These are phyloP conservation scores for Potorous gilbertii DNA, from an alignment of 2,797 vertebrate genomes.

Conservation along the genomic window DNA sequence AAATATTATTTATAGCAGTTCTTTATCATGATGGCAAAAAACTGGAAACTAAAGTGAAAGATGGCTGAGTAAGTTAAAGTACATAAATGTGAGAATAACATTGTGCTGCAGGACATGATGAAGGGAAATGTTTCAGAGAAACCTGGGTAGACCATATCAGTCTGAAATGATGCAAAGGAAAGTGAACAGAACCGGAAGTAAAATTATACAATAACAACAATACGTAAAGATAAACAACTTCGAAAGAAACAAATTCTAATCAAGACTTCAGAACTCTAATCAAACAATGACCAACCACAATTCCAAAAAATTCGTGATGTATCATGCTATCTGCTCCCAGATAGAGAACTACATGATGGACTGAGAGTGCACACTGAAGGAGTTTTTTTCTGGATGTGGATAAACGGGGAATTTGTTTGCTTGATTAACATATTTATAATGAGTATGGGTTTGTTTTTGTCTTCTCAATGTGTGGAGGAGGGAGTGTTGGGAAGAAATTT, in stretches of 20 bases:
- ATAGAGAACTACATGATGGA: neutral
- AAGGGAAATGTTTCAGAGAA: neutral
- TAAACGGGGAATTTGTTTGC: neutral
- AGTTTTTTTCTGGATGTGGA: neutral
- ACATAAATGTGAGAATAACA: neutral
- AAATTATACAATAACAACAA: neutral
- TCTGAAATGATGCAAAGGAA: neutral
- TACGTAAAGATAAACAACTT: neutral
- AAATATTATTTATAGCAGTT: neutral
- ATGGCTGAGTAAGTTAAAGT: neutral
- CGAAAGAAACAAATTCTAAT: neutral
- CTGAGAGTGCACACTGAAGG: neutral
- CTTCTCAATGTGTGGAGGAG: neutral
- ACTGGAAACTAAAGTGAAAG: neutral
- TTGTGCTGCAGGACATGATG: neutral
- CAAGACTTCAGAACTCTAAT: neutral
- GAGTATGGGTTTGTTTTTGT: neutral
- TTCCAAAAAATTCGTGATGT: neutral
- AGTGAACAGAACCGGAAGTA: neutral
- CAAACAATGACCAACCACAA: neutral
- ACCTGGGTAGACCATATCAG: neutral
- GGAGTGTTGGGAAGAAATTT: neutral
- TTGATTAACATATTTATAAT: neutral
- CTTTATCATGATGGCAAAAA: neutral
- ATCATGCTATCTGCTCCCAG: neutral